Conservation (phyloP, 1,140 invertebrate species). For the Drosophila grimshawi region DNA sequence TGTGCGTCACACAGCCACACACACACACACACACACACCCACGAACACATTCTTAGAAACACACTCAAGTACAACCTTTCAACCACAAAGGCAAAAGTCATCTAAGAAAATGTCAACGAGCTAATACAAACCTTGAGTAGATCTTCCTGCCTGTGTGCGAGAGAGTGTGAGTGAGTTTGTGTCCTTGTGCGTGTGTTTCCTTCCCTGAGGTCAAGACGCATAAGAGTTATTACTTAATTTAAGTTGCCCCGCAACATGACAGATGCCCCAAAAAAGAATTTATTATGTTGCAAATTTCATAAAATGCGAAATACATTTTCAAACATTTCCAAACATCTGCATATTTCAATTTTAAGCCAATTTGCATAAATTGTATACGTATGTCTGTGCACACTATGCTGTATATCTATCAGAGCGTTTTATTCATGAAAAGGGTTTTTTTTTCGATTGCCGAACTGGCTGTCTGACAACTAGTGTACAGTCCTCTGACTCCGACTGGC, state of each 20-base stretch:
- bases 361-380: constrained; percentile 71
- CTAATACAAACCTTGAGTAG: constrained; percentile 45
- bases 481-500: neutral
- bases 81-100: constrained; percentile 72
- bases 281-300: constrained; percentile 80
- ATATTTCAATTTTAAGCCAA: constrained; percentile 78
- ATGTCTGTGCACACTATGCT: neutral
- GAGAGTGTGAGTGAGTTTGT: constrained; percentile 13
- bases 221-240: constrained; percentile 83
- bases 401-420: constrained; percentile 34
- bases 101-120: constrained; percentile 75
- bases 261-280: constrained; percentile 54
- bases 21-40: constrained; percentile 45
- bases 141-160: constrained; percentile 20
- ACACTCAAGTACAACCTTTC: constrained; percentile 49
- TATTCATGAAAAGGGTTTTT: constrained; percentile 75
- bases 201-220: constrained; percentile 71
- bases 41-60: constrained; percentile 45
- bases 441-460: constrained; percentile 5
- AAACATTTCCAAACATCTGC: constrained; percentile 69
- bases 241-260: constrained; percentile 55
- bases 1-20: constrained; percentile 5
- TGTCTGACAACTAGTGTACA: neutral
- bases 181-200: constrained; percentile 42
- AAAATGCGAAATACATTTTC: constrained; percentile 75